A percentile compares a stretch with the other conserved stretches of the same genome.
These are phyloP conservation scores for Orchesella flavescens DNA, from an alignment of 2,888 invertebrate species.

Conservation along the genomic window DNA sequence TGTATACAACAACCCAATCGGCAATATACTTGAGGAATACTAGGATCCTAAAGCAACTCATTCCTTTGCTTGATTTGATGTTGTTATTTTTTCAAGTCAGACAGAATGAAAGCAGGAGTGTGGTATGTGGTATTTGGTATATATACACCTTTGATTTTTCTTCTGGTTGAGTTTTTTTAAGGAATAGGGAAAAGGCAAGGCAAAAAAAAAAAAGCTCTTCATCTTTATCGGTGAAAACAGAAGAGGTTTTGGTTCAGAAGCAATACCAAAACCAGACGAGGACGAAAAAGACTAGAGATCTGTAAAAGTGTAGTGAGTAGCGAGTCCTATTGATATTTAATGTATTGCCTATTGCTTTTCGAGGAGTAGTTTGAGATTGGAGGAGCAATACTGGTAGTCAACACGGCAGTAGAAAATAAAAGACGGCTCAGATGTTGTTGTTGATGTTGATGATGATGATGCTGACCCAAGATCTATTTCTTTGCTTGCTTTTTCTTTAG, in stretches of 20 bases:
- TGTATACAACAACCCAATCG: slow-evolving; percentile 38
- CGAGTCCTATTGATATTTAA: too few species aligned
- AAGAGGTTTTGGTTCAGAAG: too few species aligned
- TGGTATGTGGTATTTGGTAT: too few species aligned
- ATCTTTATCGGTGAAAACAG: slow-evolving; percentile 22
- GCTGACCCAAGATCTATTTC: slow-evolving; percentile 47
- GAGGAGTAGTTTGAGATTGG: too few species aligned
- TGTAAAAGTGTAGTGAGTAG: too few species aligned
- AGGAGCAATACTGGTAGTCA: neutral
- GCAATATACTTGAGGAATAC: slow-evolving; percentile 37
- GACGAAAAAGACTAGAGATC: too few species aligned
- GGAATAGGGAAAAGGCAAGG: neutral
- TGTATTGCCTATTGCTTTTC: too few species aligned
- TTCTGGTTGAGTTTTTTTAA: too few species aligned
- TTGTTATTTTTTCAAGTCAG: neutral
- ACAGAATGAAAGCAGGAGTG: too few species aligned
- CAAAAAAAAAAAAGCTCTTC: slow-evolving; percentile 18
- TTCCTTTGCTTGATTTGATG: slow-evolving; percentile 15
- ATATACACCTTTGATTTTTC: slow-evolving; percentile 32
- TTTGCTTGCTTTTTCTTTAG: slow-evolving; percentile 7
- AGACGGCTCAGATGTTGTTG: slow-evolving; percentile 31
- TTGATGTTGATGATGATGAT: too few species aligned
- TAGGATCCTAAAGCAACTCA: neutral
- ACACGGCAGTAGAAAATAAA: slow-evolving; percentile 28
- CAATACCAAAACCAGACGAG: too few species aligned